Base-by-base conservation (phyloP, 2,888 invertebrate genomes). In the Lasioglossum zephyrum region DNA sequence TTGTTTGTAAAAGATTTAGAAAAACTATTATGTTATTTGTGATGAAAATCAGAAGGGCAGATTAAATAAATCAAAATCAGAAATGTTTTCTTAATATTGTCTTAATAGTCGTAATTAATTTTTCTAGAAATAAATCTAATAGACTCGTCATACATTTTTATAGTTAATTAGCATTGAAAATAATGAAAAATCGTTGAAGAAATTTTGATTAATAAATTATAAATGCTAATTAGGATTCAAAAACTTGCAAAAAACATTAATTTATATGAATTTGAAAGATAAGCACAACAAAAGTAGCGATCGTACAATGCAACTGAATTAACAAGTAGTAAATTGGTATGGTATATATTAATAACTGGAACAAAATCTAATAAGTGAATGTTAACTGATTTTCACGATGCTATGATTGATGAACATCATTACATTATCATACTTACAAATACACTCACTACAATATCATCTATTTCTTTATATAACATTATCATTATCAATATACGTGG, bases 401-500 rank as follows among this genome's bases (percentile, higher is more conserved):
- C 84, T 90, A 88, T 92, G 91, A 92, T 88, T 91, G 89, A 92
- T 92, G 91, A 92, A 93, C 87, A 92, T 92, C 88, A 91, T 93
- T 93, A 92, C 91, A 92, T 92, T 93, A 93, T 90, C 89, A 88
- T 93, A 93, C 93, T 94, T 94, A 94, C 89, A 94, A 93, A 93
- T 93, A 94, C 91, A 93, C 91, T 92, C 91, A 93, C 94, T 94
- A 94, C 91, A 92, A 93, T 94, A 94, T 94, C 91, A 92, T 92
- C 93, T 94, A 94, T 91, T 91, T 89, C 89, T 91, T 93, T 94
- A 92, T 90, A 93, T 93, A 93, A 93, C 92, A 93, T 93, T 93
- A 94, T 92, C 91, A 91, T 93, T 94, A 93, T 94, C 93, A 94
- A 94, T 94, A 95, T 94, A 94, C 93, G 95, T 94, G 94, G 94